Evolutionary conservation across 2,113 vertebrate genomes (phyloP), one percentile per base, ranked within the genome.

Genomic region (Spilogale gracilis): DNA sequence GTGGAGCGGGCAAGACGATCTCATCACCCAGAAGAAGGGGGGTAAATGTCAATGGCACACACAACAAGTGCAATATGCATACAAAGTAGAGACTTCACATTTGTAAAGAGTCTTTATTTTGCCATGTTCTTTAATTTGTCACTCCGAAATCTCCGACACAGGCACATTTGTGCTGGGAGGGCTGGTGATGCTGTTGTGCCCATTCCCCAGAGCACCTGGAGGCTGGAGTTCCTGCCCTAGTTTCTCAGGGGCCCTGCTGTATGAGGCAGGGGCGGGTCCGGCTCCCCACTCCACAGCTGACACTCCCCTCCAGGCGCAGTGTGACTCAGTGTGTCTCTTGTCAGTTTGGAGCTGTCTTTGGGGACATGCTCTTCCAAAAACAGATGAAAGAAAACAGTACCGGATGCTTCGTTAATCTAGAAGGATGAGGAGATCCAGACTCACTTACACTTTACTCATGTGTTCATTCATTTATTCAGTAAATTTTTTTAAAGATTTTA

Each of bases 81-180:
- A 32, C 0, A 91, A 94, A 96, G 45, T 32, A 17, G 1, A 95
- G 90, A 50, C 48, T 50, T 32, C 43, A 9, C 80, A 74, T 73
- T 78, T 94, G 45, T 88, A 81, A 82, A 52, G 89, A 87, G 27
- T 63, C 87, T 94, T 87, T 81, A 69, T 95, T 96, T 96, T 79
- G 52, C 88, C 95, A 92, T 89, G 92, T 56, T 96, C 60, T 79
- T 95, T 56, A 32, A 32, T 67, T 84, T 94, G 93, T 65, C 45
- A 76, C 48, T 90, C 88, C 13, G 4, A 97, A 81, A 56, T 32
- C 58, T 92, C 86, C 60, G 89, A 95, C 92, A 95, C 32, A 17
- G 1, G 61, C 63, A 73, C 16, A 3, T 54, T 80, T 94, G 86
- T 52, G n/a, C 30, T 25, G 43, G 43, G 30, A 18, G 18, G 17